These are phyloP conservation scores for Uromys caudimaculatus DNA, from an alignment of 2,797 vertebrate species.

Conservation along the genomic window DNA sequence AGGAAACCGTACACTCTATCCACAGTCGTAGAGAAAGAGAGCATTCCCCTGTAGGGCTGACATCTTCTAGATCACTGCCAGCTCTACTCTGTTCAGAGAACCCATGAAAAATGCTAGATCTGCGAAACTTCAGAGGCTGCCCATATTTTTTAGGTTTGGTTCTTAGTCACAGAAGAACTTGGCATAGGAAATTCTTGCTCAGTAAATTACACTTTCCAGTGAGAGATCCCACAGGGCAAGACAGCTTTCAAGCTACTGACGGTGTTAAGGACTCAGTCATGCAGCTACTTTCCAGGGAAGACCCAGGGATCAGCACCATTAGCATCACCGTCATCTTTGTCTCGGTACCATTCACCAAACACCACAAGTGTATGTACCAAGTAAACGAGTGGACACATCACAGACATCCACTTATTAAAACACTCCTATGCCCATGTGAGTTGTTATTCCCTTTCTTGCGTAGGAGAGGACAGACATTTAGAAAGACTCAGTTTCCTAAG, in stretches of 20 bases:
- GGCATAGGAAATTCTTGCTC: conserved; percentile 32
- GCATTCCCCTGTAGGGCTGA: not conserved
- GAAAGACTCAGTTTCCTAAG: conserved; percentile 60
- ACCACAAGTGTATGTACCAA: not conserved
- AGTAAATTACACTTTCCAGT: not conserved
- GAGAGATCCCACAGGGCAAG: not conserved
- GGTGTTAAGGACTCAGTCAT: not conserved
- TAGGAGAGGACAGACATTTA: conserved; percentile 35
- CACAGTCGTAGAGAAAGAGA: not conserved
- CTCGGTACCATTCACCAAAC: not conserved
- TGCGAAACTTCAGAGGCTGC: conserved; percentile 41
- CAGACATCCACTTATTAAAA: not conserved
- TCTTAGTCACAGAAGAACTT: conserved; percentile 43
- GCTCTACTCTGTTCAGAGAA: conserved; percentile 30
- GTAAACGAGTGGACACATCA: not conserved
- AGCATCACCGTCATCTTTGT: not conserved
- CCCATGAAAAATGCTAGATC: not conserved
- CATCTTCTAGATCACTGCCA: not conserved
- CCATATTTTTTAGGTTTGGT: conserved; percentile 45
- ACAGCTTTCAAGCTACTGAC: not conserved
- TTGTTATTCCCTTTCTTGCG: not conserved
- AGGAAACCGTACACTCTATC: not conserved
- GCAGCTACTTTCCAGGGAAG: not conserved
- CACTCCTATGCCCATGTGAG: not conserved
- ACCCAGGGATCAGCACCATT: not conserved